Percentiles rank a stretch among this genome's conserved stretches.
Conservation (phyloP, 2,113 vertebrate genomes). For the Sciurus niger region DNA sequence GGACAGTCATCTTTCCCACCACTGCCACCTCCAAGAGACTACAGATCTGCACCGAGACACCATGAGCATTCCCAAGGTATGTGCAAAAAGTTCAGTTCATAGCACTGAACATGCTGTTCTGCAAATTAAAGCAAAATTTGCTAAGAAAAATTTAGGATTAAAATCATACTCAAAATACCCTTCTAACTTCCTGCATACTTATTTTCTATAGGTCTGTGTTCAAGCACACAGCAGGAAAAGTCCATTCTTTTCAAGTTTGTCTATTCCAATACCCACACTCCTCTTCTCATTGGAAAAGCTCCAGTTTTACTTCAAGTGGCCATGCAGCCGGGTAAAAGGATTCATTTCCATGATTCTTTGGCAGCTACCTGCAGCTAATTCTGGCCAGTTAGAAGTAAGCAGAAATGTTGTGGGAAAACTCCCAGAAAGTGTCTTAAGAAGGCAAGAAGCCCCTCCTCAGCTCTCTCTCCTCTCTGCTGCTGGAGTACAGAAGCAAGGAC, state of each 20-base stretch:
- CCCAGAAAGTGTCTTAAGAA: background rate
- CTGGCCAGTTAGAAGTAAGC: background rate
- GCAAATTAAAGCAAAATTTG: background rate
- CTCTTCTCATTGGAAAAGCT: background rate
- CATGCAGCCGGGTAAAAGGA: background rate
- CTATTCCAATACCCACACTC: background rate
- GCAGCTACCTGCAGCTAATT: background rate
- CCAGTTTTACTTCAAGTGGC: background rate
- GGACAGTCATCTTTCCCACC: background rate
- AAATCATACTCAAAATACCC: constrained; percentile 60
- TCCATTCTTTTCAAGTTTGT: background rate
- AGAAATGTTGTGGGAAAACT: background rate
- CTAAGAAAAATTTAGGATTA: constrained; percentile 46
- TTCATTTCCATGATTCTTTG: constrained; percentile 23
- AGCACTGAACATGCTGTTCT: background rate
- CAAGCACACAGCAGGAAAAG: constrained; percentile 42
- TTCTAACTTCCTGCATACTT: constrained; percentile 50
- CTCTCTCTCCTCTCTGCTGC: background rate
- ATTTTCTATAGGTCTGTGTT: constrained; percentile 22
- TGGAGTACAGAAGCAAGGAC: background rate
- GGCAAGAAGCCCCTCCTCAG: background rate
- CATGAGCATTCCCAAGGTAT: background rate
- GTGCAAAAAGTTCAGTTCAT: constrained; percentile 6
- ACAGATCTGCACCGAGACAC: background rate
- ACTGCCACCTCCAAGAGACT: background rate